Base-by-base conservation (phyloP, 2,888 invertebrate genomes). In the Dryomyza anilis region DNA sequence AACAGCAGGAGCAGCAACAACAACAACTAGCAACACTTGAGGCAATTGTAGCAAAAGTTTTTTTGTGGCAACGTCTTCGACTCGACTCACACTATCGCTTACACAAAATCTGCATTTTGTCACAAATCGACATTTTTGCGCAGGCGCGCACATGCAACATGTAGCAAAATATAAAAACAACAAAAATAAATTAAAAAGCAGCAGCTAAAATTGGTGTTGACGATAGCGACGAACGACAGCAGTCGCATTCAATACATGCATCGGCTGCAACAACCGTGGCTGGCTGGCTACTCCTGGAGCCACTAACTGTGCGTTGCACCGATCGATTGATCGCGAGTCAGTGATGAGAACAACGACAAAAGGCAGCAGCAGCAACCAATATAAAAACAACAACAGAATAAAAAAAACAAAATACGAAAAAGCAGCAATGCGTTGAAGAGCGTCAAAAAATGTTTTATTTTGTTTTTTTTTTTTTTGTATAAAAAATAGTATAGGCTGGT, bases 81-180 rank as follows among this genome's bases (percentile, higher is more conserved):
- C n/a, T n/a, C n/a, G n/a, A n/a, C n/a, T n/a, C n/a, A n/a, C n/a
- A n/a, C n/a, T n/a, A 46, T 46, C 58, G 58, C 46, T 46, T 27
- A 46, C 45, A 29, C 30, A 46, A 46, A 58, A 58, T 58, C 58
- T 58, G 36, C 58, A 58, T 58, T 56, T 58, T 59, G 59, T 59
- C 48, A 48, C 48, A 59, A 48, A 59, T 59, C 59, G 48, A 46
- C 59, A 48, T 48, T 59, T 43, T 57, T 57, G 57, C 43, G 57
- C 57, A 57, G 57, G 48, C 59, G 59, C 59, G 48, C 46, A 23
- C 33, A 21, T 48, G 33, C 59, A 46, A 12, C 58, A 12, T n/a
- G 10, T 12, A 39, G 30, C 48, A 46, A 39, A 39, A 3, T 3
- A 12, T 7, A 7, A 6, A 12, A 3, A 39, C 39, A 39, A 33